Base-by-base conservation (phyloP, 2,888 invertebrate species). In the Drosophila aldrichi region DNA sequence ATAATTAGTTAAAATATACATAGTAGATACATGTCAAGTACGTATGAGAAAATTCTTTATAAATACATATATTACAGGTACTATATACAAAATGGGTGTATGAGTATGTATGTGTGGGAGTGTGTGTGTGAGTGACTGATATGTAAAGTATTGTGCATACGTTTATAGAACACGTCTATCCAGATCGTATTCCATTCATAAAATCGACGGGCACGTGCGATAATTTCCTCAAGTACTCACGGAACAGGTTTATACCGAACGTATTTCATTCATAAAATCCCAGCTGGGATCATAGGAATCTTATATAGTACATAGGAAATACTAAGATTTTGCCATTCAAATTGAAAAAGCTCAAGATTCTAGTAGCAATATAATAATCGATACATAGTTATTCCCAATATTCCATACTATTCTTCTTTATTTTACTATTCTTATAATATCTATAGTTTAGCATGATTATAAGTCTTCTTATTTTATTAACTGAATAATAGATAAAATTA, bases 21-120 rank as follows among this genome's bases (percentile, higher is more conserved):
- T 60, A 46, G 59, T 54, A 74, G 14, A 74, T 63, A 58, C 63
- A 74, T 70, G 78, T 77, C 74, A 77, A 64, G 57, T 66, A 70
- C 77, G 46, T 46, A 70, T 16, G 46, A 32, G 20, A 60, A 60
- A 59, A 56, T 43, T 61, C 46, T 59, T 55, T 12, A 29, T 25
- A 59, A 65, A 46, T 59, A 51, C 55, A 20, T 55, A 34, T 48
- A 58, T 43, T 57, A 56, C 18, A 49, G 29, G 18, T 60, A 49
- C 10, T 16, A 57, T 51, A 41, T 20, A 54, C 12, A 51, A 40
- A 10, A 3, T 1, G 18, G 0, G 18, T 40, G 18, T 40, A 9
- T 8, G 8, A 2, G 29, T 8, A 8, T 29, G 40, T 40, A 18
- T 51, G 5, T 14, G 12, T 36, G 12, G 56, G 25, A 48, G 67